phyloP scores from a whole-genome alignment of 2,888 invertebrate genomes.

The Mythimna impura region DNA sequence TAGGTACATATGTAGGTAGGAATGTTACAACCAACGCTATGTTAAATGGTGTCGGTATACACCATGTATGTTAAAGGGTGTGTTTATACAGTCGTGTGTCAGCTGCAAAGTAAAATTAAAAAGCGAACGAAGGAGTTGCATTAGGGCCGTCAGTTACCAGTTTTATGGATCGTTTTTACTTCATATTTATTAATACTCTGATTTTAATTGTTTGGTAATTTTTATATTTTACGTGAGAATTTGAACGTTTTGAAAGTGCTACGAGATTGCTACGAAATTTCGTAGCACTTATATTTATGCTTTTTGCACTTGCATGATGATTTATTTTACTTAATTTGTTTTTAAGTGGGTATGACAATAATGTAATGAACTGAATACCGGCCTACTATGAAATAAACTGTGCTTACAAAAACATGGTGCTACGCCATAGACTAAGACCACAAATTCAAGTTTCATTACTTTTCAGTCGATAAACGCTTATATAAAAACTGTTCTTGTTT shows the following conservation, averaged over 20 bases:
- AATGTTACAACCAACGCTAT: conserved; percentile 32
- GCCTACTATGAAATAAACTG: background rate
- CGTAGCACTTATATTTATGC: conserved; percentile 31
- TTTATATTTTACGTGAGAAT: background rate
- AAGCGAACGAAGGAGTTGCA: conserved; percentile 76
- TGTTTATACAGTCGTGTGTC: conserved; percentile 86
- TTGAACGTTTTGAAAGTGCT: conserved; percentile 31
- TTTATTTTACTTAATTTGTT: background rate
- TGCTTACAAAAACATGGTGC: background rate
- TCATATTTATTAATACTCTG: background rate
- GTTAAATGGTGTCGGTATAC: conserved; percentile 56
- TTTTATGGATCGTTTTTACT: background rate
- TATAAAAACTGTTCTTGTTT: background rate
- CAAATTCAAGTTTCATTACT: background rate
- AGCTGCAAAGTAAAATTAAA: conserved; percentile 88
- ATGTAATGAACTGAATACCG: rapidly evolving
- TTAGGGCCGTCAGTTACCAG: conserved; percentile 73
- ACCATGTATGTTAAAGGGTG: conserved; percentile 75
- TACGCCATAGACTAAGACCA: background rate
- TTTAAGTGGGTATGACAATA: background rate
- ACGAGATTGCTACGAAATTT: conserved; percentile 54
- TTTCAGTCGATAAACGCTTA: too few species aligned
- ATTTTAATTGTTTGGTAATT: background rate
- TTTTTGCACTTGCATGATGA: background rate
- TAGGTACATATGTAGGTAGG: conserved; percentile 9